Conservation (phyloP, 2,113 vertebrate genomes). For the Octodon degus region DNA sequence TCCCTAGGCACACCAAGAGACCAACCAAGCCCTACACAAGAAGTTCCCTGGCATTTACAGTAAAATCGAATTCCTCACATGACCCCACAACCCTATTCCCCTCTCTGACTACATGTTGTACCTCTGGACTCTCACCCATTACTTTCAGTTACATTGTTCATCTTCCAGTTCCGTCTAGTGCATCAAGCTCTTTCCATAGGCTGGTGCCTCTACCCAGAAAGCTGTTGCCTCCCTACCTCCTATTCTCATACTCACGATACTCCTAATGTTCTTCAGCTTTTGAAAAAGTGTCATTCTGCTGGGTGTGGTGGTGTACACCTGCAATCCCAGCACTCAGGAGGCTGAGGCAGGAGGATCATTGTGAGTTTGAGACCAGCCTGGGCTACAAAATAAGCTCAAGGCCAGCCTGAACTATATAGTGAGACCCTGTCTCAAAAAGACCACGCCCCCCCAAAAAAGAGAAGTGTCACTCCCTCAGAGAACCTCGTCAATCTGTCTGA, state of each 20-base stretch:
- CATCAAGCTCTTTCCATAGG: background rate
- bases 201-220: background rate
- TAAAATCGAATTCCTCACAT: background rate
- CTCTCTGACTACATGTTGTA: background rate
- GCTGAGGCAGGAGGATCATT: too few species aligned
- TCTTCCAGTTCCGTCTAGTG: background rate
- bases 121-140: background rate
- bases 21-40: too few species aligned
- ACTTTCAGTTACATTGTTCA: background rate
- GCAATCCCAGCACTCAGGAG: too few species aligned
- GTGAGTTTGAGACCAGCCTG: too few species aligned
- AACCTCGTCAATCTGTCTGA: conserved; percentile 8
- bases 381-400: too few species aligned
- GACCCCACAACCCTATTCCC: background rate
- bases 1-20: too few species aligned
- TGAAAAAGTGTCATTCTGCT: background rate
- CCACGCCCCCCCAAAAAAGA: background rate
- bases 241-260: background rate
- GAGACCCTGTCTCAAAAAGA: too few species aligned
- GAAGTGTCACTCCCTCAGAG: background rate
- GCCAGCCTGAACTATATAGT: too few species aligned
- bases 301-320: too few species aligned
- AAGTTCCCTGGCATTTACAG: background rate
- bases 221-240: background rate
- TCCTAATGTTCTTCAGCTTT: background rate